These are phyloP conservation scores for Zoroaster sp. DNA, from an alignment of 53 echinoderm and acorn worm species.

Conservation along the genomic window DNA sequence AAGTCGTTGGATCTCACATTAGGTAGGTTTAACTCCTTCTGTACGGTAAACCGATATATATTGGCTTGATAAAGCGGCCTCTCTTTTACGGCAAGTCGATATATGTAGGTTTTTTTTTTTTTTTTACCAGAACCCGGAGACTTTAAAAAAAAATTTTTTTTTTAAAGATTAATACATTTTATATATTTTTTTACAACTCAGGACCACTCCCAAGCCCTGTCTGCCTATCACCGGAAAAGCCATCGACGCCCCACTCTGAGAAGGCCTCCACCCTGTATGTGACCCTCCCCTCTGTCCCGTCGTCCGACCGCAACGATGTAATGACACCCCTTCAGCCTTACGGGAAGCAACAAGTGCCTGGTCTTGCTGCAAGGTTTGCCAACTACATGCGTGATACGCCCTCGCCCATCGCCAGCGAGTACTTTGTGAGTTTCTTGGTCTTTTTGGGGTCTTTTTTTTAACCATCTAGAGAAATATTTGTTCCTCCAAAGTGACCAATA, in stretches of 20 bases:
- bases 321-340: slow-evolving; percentile 61
- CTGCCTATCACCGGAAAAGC: slow-evolving; percentile 51
- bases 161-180: no score
- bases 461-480: no score
- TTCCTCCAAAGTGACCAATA: no score
- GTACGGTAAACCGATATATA: no score
- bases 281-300: slow-evolving; percentile 78
- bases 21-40: slow-evolving; percentile 83
- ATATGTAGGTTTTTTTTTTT: no score
- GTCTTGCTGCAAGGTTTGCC: slow-evolving; percentile 22
- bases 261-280: slow-evolving; percentile 87
- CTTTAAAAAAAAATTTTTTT: no score
- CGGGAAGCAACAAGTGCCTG: slow-evolving; percentile 42
- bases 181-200: background rate
- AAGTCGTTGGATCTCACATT: slow-evolving; percentile 83
- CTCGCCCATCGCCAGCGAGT: slow-evolving; percentile 78
- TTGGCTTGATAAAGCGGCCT: no score
- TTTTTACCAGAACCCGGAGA: no score
- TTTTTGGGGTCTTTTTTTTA: no score
- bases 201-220: slow-evolving; percentile 81
- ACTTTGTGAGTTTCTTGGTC: slow-evolving; percentile 75
- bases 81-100: no score
- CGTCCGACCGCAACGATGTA: slow-evolving; percentile 64
- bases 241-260: slow-evolving; percentile 71
- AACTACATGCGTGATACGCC: slow-evolving; percentile 42